phyloP scores from a whole-genome alignment of 1,140 invertebrate genomes.

The Aradophagus sp. region DNA sequence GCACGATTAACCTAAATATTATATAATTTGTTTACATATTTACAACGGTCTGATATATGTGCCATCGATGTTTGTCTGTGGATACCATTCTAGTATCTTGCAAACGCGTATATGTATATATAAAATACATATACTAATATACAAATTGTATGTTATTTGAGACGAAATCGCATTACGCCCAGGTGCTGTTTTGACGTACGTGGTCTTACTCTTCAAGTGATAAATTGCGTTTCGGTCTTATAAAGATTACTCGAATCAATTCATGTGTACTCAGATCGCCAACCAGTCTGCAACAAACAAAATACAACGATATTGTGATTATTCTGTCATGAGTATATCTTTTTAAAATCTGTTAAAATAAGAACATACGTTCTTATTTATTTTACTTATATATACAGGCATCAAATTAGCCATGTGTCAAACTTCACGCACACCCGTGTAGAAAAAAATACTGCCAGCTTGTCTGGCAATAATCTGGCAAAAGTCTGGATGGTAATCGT shows the following conservation, averaged over 20 bases:
- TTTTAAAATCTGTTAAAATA: too few relatives aligned
- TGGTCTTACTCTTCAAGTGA: conserved; percentile 34
- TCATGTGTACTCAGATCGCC: conserved; percentile 77
- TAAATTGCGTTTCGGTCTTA: conserved; percentile 67
- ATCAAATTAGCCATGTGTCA: too few relatives aligned
- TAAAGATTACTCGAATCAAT: conserved; percentile 54
- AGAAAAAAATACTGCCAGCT: too few relatives aligned
- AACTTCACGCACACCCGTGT: too few relatives aligned
- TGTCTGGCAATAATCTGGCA: too few relatives aligned
- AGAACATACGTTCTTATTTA: too few relatives aligned
- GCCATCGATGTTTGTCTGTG: conserved; percentile 37
- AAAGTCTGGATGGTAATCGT: too few relatives aligned
- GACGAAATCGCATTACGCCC: conserved; percentile 47
- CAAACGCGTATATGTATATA: conserved; percentile 53
- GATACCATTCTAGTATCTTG: conserved; percentile 34
- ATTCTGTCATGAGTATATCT: neutral
- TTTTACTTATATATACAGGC: too few relatives aligned
- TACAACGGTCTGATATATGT: conserved; percentile 59
- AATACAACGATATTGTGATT: conserved; percentile 32
- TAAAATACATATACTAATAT: conserved; percentile 49
- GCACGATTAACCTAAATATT: conserved; percentile 68
- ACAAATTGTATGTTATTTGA: conserved; percentile 29
- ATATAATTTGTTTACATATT: conserved; percentile 71
- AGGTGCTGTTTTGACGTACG: conserved; percentile 29
- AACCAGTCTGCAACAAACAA: conserved; percentile 71